Evolutionary conservation across 2,113 vertebrate species (phyloP), one percentile per base, ranked within the genome.

Genomic region (Edolisoma coerulescens): DNA sequence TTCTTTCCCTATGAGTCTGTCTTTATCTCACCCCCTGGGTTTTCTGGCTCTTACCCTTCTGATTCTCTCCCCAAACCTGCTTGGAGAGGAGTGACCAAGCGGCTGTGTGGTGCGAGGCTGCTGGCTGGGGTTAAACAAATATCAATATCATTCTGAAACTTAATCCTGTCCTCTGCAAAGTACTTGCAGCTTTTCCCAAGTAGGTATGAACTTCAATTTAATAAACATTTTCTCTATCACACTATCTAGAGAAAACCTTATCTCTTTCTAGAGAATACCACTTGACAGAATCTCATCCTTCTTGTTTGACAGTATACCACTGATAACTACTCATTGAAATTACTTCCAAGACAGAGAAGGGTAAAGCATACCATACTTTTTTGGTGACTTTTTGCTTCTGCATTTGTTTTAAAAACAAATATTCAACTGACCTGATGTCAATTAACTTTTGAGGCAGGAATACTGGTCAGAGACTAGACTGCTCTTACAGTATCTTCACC

Each of bases 1-100:
- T 69, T n/a, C n/a, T 61, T 54, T 33, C 26, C 21, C 10, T 27
- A 1, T 47, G 22, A 76, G 26, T 13, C 21, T 82, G 53, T 52
- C n/a, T 68, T 68, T 60, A 35, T 41, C 24, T 76, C 70, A 83
- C 1, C 4, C 30, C 30, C n/a, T 15, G 21, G 32, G 26, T 35
- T 54, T 89, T 61, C 24, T 35, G 56, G 20, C 13, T 61, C 35
- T 54, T 69, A 16, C 47, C 30, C 4, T 69, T 54, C 47, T 8
- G 3, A 35, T 69, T 61, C 79, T 76, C 35, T 35, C 54, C 26
- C 17, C n/a, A 54, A 7, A 47, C 12, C 17, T 54, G 30, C 30
- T 54, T 0, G 0, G 2, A 4, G 26, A 12, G 41, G n/a, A 68
- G 27, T 35, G 54, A 49, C n/a, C 33, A 28, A 65, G 32, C 0